Base-by-base conservation (phyloP, 2,113 vertebrate genomes). In the Amazona vittata region DNA sequence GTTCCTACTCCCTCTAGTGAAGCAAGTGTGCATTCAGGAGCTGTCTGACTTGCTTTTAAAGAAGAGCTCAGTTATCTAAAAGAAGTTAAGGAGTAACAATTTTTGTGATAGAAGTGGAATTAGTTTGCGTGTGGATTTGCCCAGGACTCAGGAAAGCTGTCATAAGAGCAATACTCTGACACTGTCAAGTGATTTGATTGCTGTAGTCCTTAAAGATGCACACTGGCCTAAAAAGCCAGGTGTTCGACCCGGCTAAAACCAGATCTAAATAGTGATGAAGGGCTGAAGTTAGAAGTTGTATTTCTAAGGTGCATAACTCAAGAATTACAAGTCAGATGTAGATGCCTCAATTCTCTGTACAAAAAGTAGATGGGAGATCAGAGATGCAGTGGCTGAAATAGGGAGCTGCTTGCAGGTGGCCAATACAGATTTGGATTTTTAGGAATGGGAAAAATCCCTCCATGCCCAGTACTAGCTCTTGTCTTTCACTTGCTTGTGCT, bases 1-100 rank as follows among this genome's bases (percentile, higher is more conserved):
- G 63, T 73, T 97, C 85, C 68, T 95, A 13, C 92, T 96, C 88
- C 84, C 95, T 89, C 96, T 96, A 83, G 93, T 64, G 97, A 97
- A 97, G 94, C 88, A 88, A 93, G 3, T 10, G 83, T 10, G 59
- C 78, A 91, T 52, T 37, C 84, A 67, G 89, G 79, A 79, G 33
- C 77, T 49, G 64, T 33, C 52, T 76, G 67, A 44, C n/a, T 15
- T 0, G 2, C 24, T 28, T 89, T 28, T 43, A 0, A 43, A 68
- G 74, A 90, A 11, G 35, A 29, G 3, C 10, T 79, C 33, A 1
- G n/a, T 11, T 39, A 50, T 43, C 12, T 8, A 37, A 76, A 70
- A 83, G 15, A 63, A 68, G 18, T 35, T 50, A 77, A 43, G 33
- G 29, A 74, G 12, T 20, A 69, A n/a, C 18, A 15, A 18, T 22